Base-by-base conservation (phyloP, 2,797 vertebrate species). In the Percopsis omiscomaycus region DNA sequence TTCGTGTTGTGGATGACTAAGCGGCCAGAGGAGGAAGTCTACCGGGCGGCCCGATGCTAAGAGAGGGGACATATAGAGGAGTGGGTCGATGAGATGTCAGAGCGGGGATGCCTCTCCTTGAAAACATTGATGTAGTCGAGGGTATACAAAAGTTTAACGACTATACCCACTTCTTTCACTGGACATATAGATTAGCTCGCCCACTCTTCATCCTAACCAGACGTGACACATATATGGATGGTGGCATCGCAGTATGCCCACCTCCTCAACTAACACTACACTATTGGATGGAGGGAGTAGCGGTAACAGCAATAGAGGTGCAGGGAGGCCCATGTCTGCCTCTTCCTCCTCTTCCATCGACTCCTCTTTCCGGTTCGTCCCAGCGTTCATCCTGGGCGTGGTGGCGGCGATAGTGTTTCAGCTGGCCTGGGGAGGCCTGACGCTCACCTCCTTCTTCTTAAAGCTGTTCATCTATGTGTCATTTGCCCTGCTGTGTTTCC, bases 401-500 rank as follows among this genome's bases (percentile, higher is more conserved):
- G 89, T 84, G 75, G 91, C 89, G 49, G 91, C 88, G 15, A 80
- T 92, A 68, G 86, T 84, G 53, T 88, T 92, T 16, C 91, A 93
- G 83, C 82, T 92, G 70, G 85, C 86, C 50, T 92, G 85, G 79
- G 92, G 91, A 67, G 91, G 90, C 60, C 79, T 92, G 74, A 88
- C 84, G 47, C 84, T 93, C 63, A 92, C 91, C 61, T 92, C 91
- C 28, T 89, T 94, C 79, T 85, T 94, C 78, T 75, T 94, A 45
- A 92, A 91, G 86, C 81, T 94, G 30, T 92, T 94, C 73, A 77
- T 94, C 66, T 94, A 92, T 62, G 83, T 91, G 42, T 91, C 92
- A 0, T 93, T 94, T 68, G 90, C 89, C 13, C 71, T 93, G 14
- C 72, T 92, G 60, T 94, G 93, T 70, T 91, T 94, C 59, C 77